Evolutionary conservation across 2,797 vertebrate genomes (phyloP).

Genomic region (Oophaga sylvatica): DNA sequence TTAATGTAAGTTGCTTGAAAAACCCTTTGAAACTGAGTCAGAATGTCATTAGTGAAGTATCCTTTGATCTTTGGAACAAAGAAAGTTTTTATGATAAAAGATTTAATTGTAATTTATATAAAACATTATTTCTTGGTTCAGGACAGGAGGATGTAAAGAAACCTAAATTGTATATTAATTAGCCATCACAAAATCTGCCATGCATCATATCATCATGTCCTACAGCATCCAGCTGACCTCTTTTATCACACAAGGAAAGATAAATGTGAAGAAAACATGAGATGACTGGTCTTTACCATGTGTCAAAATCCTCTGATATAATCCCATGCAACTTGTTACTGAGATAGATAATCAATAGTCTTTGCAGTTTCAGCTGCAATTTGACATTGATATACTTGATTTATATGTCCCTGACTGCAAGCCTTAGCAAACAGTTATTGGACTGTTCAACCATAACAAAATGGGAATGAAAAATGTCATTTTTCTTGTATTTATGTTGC

Average conservation of each 20-base stretch:
- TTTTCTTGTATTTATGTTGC: conserved; percentile 4
- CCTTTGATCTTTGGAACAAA: too few relatives aligned
- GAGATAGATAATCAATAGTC: conserved; percentile 36
- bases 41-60: too few relatives aligned
- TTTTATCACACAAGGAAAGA: conserved; percentile 3
- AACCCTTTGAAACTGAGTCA: too few relatives aligned
- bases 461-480: not conserved
- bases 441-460: not conserved
- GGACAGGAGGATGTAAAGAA: not conserved
- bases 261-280: not conserved
- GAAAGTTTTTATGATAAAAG: too few relatives aligned
- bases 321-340: conserved; percentile 35
- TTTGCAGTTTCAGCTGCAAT: conserved; percentile 15
- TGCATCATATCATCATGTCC: not conserved
- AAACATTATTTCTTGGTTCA: not conserved
- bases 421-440: conserved; percentile 6
- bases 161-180: not conserved
- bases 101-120: too few relatives aligned
- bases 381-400: conserved; percentile 23
- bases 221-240: not conserved
- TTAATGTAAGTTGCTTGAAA: too few relatives aligned
- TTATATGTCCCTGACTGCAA: conserved; percentile 10
- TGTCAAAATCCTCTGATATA: conserved; percentile 24
- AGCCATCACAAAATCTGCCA: not conserved
- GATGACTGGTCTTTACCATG: conserved; percentile 14